phyloP scores from a whole-genome alignment of 2,797 vertebrate genomes.

The Anguilla pacifica region DNA sequence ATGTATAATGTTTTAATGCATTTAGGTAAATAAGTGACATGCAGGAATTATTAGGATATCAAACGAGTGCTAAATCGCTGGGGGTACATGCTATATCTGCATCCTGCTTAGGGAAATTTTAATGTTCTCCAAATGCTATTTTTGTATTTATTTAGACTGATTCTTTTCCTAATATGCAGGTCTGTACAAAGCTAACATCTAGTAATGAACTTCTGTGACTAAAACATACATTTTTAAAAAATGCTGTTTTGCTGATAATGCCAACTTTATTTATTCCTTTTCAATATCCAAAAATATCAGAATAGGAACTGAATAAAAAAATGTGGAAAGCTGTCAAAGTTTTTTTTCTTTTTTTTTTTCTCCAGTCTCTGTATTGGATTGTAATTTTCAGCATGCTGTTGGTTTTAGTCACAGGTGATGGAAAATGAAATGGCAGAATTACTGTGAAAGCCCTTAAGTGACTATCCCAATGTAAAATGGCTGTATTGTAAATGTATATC shows the following conservation, averaged over 20 bases:
- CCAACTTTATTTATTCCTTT: slow-evolving; percentile 32
- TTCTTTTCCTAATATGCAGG: slow-evolving; percentile 42
- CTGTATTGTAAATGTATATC: slow-evolving; percentile 73
- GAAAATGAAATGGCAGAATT: slow-evolving; percentile 55
- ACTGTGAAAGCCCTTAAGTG: slow-evolving; percentile 67
- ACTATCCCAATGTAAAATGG: slow-evolving; percentile 59
- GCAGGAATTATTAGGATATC: slow-evolving; percentile 36
- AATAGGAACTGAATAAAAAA: slow-evolving; percentile 34
- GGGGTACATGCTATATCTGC: slow-evolving; percentile 39
- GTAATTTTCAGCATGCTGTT: slow-evolving; percentile 38
- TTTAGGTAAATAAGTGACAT: slow-evolving; percentile 19
- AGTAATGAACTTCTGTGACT: slow-evolving; percentile 33
- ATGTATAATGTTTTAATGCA: neutral
- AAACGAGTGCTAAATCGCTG: slow-evolving; percentile 52
- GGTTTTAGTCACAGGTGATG: slow-evolving; percentile 36
- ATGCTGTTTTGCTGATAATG: slow-evolving; percentile 16
- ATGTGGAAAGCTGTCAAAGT: slow-evolving; percentile 30
- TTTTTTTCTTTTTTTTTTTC: neutral
- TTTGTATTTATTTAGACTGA: slow-evolving; percentile 46
- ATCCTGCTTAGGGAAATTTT: slow-evolving; percentile 27
- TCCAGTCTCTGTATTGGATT: slow-evolving; percentile 4
- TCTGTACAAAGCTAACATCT: slow-evolving; percentile 49
- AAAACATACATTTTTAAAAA: slow-evolving; percentile 25
- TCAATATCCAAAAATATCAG: slow-evolving; percentile 48
- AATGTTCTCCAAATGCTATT: slow-evolving; percentile 41